Evolutionary conservation across 2,797 vertebrate species (phyloP).

Genomic region (Malacoraja senta): DNA sequence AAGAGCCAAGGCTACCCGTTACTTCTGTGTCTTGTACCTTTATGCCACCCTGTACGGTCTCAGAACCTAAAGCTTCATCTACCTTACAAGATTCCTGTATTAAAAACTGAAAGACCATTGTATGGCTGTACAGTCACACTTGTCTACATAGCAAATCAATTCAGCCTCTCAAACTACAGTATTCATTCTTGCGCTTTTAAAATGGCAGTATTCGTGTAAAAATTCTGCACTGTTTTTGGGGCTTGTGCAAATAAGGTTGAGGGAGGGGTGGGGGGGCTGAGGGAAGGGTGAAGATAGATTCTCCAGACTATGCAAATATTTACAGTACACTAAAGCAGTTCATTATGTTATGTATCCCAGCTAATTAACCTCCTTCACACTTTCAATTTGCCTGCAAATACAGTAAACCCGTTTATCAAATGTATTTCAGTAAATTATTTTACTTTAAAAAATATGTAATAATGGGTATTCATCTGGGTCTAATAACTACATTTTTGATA

Average conservation of each 20-base stretch:
- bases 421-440: constrained; percentile 19
- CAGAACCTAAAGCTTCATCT: constrained; percentile 31
- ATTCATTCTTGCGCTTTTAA: constrained; percentile 22
- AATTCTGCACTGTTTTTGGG: background rate
- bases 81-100: constrained; percentile 36
- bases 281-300: background rate
- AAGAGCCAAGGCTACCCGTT: constrained; percentile 57
- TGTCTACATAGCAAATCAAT: constrained; percentile 11
- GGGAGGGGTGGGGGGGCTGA: background rate
- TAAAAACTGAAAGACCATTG: constrained; percentile 32
- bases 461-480: no score
- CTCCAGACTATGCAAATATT: constrained; percentile 32
- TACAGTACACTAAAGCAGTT: constrained; percentile 34
- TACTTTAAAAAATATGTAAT: background rate
- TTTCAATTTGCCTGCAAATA: background rate
- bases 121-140: constrained; percentile 31
- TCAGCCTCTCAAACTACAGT: constrained; percentile 31
- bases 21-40: constrained; percentile 43
- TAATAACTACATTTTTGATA: constrained; percentile 8
- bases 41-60: constrained; percentile 46
- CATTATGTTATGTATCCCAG: constrained; percentile 27
- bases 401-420: constrained; percentile 16
- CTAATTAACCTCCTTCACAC: constrained; percentile 13
- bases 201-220: background rate
- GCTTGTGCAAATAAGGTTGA: background rate